phyloP scores from a whole-genome alignment of 2,113 vertebrate species.

The Syngnathus scovelli region DNA sequence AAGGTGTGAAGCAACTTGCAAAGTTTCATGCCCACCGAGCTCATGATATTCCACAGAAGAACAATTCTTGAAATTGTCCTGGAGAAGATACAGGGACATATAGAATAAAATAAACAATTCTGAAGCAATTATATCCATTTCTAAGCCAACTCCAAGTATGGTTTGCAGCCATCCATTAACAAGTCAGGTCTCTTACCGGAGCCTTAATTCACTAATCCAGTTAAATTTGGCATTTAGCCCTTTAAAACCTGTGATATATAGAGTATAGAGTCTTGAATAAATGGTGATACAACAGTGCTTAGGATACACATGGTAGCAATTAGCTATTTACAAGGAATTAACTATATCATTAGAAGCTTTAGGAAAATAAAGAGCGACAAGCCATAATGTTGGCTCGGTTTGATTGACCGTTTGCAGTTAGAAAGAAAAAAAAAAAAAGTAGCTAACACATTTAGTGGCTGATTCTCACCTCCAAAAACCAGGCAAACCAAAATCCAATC shows the following conservation, averaged over 20 bases:
- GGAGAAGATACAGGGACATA: constrained; percentile 30
- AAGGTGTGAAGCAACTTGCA: constrained; percentile 57
- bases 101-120: constrained; percentile 16
- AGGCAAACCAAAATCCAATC: constrained; percentile 38
- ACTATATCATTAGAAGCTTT: constrained; percentile 24
- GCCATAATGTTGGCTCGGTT: constrained; percentile 42
- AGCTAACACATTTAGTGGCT: constrained; percentile 66
- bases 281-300: constrained; percentile 65
- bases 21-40: constrained; percentile 34
- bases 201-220: constrained; percentile 58
- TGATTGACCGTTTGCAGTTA: constrained; percentile 65
- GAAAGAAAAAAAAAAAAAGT: constrained; percentile 21
- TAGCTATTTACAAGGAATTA: constrained; percentile 56
- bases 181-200: constrained; percentile 48
- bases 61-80: constrained; percentile 71
- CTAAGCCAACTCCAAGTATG: constrained; percentile 50
- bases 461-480: constrained; percentile 60
- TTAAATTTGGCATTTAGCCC: constrained; percentile 71
- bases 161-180: constrained; percentile 57
- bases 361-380: constrained; percentile 33
- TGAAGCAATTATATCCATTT: constrained; percentile 45
- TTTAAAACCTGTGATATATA: constrained; percentile 60
- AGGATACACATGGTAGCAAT: constrained; percentile 57
- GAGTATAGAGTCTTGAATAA: constrained; percentile 53
- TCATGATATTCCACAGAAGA: constrained; percentile 16